phyloP scores from a whole-genome alignment of 1,140 invertebrate genomes.

The Pararge aegeria region DNA sequence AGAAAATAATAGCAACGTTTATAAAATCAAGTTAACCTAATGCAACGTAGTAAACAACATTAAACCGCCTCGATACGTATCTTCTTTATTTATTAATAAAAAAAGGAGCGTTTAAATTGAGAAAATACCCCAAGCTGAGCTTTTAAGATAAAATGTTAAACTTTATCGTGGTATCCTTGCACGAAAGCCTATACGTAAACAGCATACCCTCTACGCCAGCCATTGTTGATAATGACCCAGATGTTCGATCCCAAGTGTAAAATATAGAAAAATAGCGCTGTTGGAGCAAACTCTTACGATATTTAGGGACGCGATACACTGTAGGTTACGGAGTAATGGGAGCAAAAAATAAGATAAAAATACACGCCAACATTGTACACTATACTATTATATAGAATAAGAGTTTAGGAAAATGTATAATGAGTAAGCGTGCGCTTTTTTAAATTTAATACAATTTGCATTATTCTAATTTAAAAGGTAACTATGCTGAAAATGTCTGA shows the following conservation, averaged over 20 bases:
- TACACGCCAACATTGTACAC: neutral
- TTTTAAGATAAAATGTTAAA: conserved; percentile 29
- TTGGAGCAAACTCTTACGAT: conserved; percentile 9
- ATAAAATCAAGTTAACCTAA: neutral
- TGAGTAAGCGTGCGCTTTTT: too few relatives aligned
- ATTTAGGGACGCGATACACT: conserved; percentile 18
- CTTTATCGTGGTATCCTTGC: conserved; percentile 29
- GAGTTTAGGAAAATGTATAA: neutral
- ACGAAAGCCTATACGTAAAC: conserved; percentile 15
- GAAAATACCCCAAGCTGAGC: conserved; percentile 7
- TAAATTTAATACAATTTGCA: too few relatives aligned
- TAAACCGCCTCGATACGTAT: neutral
- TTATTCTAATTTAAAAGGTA: too few relatives aligned
- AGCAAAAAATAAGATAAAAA: conserved; percentile 3
- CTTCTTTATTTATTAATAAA: conserved; percentile 6
- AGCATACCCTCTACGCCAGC: conserved; percentile 3
- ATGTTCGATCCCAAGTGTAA: conserved; percentile 31
- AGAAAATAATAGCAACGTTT: neutral
- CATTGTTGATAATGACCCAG: conserved; percentile 35
- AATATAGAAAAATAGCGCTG: conserved; percentile 30
- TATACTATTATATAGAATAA: neutral
- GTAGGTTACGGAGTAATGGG: conserved; percentile 8
- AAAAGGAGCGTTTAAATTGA: conserved; percentile 10
- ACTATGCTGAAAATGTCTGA: too few relatives aligned
- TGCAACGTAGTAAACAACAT: neutral